Conservation (phyloP, 2,888 invertebrate genomes). For the Hydrotaea cyrtoneurina region DNA sequence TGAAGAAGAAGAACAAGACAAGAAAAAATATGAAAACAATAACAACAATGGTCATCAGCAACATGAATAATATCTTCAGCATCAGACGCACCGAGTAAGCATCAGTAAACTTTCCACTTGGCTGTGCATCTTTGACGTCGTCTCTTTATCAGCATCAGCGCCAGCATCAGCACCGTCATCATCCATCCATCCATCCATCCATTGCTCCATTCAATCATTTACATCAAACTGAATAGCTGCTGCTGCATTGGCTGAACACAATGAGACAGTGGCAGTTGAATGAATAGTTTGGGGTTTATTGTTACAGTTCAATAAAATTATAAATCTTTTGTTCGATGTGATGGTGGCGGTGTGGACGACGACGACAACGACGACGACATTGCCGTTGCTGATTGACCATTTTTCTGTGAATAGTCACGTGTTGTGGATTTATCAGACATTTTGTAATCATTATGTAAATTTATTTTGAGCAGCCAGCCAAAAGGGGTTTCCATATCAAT, state of each 20-base stretch:
- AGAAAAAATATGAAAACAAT: neutral
- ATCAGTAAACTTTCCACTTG: slow-evolving; percentile 20
- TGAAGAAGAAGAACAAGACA: neutral
- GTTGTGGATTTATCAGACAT: neutral
- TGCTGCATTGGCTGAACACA: neutral
- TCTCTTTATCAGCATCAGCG: neutral
- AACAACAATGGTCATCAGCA: slow-evolving; percentile 5
- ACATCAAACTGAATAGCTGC: neutral
- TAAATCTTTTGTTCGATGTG: slow-evolving; percentile 12
- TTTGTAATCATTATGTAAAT: slow-evolving; percentile 30
- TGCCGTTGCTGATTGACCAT: slow-evolving; percentile 1
- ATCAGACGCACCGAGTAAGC: neutral
- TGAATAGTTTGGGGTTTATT: slow-evolving; percentile 19
- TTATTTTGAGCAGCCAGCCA: slow-evolving; percentile 10
- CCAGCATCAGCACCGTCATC: neutral
- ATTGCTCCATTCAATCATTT: neutral
- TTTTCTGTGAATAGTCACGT: slow-evolving; percentile 19
- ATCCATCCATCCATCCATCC: neutral
- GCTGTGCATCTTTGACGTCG: slow-evolving; percentile 9
- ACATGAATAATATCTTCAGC: neutral
- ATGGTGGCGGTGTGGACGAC: too few species aligned
- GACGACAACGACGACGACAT: too few species aligned
- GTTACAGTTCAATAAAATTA: slow-evolving; percentile 15
- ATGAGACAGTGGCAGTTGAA: neutral
- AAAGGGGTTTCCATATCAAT: neutral